These are phyloP conservation scores for Neodon shergylaensis DNA, from an alignment of 2,113 vertebrate species.

Conservation along the genomic window DNA sequence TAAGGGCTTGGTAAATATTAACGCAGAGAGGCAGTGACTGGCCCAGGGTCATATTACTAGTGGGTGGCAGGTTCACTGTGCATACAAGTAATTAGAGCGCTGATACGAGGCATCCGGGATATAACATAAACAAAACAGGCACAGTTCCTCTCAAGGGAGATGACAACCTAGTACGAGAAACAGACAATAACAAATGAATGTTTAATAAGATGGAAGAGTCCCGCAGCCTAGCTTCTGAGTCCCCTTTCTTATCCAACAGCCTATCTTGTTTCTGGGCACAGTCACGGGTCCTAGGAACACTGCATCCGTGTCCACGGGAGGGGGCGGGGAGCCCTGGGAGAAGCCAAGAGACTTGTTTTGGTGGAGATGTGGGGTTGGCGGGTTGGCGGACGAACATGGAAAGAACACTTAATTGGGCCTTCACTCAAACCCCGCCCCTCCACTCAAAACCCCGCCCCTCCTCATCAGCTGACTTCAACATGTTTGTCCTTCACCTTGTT, in stretches of 20 bases:
- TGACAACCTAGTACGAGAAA: neutral
- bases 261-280: neutral
- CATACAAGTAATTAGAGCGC: neutral
- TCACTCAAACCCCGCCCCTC: neutral
- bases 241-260: neutral
- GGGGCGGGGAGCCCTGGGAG: neutral
- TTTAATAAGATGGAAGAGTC: no score
- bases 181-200: neutral
- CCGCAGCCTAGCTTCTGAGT: neutral
- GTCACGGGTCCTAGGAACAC: fast-evolving
- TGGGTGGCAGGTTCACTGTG: neutral
- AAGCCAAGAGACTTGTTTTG: neutral
- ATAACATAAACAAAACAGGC: neutral
- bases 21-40: neutral
- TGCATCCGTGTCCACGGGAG: neutral
- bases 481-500: neutral
- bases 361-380: neutral
- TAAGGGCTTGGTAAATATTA: neutral
- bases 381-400: no score
- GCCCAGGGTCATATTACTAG: neutral
- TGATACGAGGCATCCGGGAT: neutral
- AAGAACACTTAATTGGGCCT: neutral
- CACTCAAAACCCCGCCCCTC: neutral
- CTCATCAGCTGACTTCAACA: neutral
- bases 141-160: neutral